Conservation (phyloP, 2,888 invertebrate species). For the Eueremaeus valkanovi region DNA sequence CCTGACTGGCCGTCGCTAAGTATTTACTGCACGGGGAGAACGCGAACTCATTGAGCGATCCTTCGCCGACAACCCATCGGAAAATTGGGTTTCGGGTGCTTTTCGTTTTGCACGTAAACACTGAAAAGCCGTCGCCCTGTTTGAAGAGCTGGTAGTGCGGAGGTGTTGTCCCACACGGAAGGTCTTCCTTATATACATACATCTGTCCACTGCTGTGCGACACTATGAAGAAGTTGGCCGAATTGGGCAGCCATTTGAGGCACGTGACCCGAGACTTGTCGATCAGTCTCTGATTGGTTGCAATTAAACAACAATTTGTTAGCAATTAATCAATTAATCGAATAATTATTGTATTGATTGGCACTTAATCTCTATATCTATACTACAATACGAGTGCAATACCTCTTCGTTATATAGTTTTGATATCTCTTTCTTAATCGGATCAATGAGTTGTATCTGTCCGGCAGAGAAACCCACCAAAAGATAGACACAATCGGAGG, state of each 20-base stretch:
- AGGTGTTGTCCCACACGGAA: conserved; percentile 79
- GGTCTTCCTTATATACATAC: conserved; percentile 95
- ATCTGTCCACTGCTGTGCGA: conserved; percentile 94
- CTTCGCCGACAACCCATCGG: conserved; percentile 63
- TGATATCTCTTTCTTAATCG: conserved; percentile 90
- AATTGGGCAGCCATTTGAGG: conserved; percentile 94
- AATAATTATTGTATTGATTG: no score
- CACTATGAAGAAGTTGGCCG: conserved; percentile 85
- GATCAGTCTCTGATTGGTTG: conserved; percentile 83
- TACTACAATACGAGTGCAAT: no score
- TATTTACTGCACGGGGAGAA: conserved; percentile 90
- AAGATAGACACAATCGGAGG: conserved; percentile 76
- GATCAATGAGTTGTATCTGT: conserved; percentile 95
- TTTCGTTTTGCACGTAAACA: conserved; percentile 93
- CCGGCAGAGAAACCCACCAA: conserved; percentile 97
- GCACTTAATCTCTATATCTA: no score
- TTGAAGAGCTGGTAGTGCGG: conserved; percentile 95
- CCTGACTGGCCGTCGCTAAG: conserved; percentile 73
- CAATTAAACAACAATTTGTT: no score
- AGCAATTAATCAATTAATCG: conserved; percentile 11
- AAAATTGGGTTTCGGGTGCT: conserved; percentile 93
- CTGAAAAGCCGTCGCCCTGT: conserved; percentile 86
- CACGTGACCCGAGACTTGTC: conserved; percentile 94
- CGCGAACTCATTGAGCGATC: conserved; percentile 90
- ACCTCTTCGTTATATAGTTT: conserved; percentile 95